Percentiles rank a stretch among this genome's conserved stretches.
Conservation (phyloP, 2,113 vertebrate genomes). For the Tupaia chinensis region DNA sequence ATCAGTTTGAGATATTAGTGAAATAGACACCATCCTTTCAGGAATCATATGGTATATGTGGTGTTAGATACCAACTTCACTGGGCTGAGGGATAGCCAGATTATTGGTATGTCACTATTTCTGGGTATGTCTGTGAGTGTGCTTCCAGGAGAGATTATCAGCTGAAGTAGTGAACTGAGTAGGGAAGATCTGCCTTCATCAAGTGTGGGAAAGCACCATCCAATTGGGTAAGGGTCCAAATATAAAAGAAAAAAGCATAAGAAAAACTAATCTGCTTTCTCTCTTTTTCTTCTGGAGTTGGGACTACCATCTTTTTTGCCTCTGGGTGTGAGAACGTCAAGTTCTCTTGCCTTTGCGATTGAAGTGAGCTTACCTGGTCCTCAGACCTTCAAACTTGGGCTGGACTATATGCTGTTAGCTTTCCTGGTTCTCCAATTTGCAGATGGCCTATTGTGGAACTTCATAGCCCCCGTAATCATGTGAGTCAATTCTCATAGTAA, state of each 20-base stretch:
- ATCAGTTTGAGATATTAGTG: conserved; percentile 36
- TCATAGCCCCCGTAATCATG: neutral
- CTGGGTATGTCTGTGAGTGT: neutral
- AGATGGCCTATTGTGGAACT: too few species aligned
- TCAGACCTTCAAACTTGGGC: neutral
- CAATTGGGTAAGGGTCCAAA: neutral
- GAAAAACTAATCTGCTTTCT: neutral
- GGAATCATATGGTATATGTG: neutral
- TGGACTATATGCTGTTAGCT: neutral
- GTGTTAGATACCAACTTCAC: neutral
- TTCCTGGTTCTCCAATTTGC: neutral
- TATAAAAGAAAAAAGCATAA: neutral
- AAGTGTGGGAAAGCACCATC: neutral
- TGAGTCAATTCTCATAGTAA: neutral
- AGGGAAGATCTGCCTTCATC: neutral
- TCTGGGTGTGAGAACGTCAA: too few species aligned
- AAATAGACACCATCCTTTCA: neutral
- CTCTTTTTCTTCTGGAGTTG: neutral
- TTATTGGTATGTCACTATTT: neutral
- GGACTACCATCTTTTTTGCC: neutral
- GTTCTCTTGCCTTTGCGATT: too few species aligned
- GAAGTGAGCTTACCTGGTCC: neutral
- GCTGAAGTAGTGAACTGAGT: neutral
- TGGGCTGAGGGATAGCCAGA: neutral
- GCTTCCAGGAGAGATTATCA: neutral